Evolutionary conservation across 2,797 vertebrate species (phyloP).

Genomic region (Sardinella longiceps): DNA sequence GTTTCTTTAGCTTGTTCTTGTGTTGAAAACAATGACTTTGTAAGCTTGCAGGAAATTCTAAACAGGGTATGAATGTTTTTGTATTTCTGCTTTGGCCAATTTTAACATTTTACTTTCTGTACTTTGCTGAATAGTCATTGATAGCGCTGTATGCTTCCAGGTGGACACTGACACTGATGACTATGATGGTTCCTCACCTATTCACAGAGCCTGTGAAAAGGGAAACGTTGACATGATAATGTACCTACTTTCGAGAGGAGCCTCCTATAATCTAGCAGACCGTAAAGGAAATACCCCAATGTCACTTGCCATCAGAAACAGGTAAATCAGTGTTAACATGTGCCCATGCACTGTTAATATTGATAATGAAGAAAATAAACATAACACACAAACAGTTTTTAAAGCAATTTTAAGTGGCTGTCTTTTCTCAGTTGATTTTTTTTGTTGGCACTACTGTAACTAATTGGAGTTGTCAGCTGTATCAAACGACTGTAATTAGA

Average conservation of each 20-base stretch:
- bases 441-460: no score
- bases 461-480: no score
- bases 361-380: background rate
- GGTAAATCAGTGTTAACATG: slow-evolving; percentile 18
- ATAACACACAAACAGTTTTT: no score
- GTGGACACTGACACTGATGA: slow-evolving; percentile 35
- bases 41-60: slow-evolving; percentile 43
- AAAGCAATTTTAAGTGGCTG: no score
- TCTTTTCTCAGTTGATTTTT: no score
- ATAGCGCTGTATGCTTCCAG: slow-evolving; percentile 3
- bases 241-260: slow-evolving; percentile 35
- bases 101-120: background rate
- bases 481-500: no score
- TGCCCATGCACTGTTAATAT: background rate
- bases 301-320: slow-evolving; percentile 41
- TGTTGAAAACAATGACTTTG: slow-evolving; percentile 37
- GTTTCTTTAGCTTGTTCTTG: slow-evolving; percentile 28
- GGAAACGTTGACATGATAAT: slow-evolving; percentile 37
- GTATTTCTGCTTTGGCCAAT: background rate
- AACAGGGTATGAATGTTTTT: slow-evolving; percentile 1
- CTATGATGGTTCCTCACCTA: slow-evolving; percentile 38
- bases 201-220: slow-evolving; percentile 42
- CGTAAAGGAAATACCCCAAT: slow-evolving; percentile 35
- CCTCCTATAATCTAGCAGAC: slow-evolving; percentile 23
- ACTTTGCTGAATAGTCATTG: background rate